phyloP scores from a whole-genome alignment of 2,113 vertebrate species.

The Passer domesticus region DNA sequence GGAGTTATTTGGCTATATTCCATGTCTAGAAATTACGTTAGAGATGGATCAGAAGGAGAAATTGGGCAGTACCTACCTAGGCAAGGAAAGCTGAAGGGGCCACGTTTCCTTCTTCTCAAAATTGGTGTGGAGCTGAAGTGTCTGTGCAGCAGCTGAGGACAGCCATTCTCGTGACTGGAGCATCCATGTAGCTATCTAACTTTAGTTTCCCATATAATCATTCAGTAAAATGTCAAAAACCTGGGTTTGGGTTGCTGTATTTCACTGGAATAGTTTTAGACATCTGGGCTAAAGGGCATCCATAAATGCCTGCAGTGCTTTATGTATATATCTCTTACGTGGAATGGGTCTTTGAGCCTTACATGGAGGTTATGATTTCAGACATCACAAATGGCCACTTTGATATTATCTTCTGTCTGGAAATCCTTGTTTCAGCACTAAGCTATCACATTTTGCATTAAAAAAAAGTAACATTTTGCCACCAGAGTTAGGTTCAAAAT shows the following conservation, averaged over 20 bases:
- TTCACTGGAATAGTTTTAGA: slow-evolving; percentile 15
- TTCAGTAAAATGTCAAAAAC: background rate
- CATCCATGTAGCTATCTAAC: background rate
- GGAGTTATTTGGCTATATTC: background rate
- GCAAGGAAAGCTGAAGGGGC: background rate
- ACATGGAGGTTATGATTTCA: slow-evolving; percentile 61
- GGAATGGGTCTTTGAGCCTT: slow-evolving; percentile 56
- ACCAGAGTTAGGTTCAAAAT: slow-evolving; percentile 82
- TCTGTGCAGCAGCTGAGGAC: background rate
- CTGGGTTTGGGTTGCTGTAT: background rate
- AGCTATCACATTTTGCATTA: slow-evolving; percentile 82
- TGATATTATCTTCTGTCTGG: slow-evolving; percentile 75
- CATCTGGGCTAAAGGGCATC: slow-evolving; percentile 15
- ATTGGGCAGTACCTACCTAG: background rate
- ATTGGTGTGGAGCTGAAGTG: background rate
- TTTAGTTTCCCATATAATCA: background rate
- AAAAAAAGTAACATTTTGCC: slow-evolving; percentile 77
- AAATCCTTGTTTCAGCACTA: slow-evolving; percentile 74
- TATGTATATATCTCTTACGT: background rate
- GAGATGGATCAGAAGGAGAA: background rate
- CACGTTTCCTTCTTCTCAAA: background rate
- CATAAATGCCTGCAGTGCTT: background rate
- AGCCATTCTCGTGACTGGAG: background rate
- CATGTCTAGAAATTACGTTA: background rate
- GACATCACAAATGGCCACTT: slow-evolving; percentile 65